Conservation (phyloP, 2,797 vertebrate species). For the Masticophis lateralis region DNA sequence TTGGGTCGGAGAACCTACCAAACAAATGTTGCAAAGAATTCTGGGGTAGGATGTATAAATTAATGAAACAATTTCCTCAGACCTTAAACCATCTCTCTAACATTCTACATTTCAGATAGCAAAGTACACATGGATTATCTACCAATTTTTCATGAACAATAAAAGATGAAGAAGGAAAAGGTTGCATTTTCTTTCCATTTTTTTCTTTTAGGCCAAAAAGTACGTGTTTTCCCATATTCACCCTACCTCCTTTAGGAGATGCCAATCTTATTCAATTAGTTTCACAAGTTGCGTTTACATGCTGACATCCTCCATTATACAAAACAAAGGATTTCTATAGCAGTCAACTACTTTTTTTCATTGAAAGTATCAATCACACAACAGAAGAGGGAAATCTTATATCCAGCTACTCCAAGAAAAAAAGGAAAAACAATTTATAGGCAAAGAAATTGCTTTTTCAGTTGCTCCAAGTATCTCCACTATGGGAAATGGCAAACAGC, state of each 20-base stretch:
- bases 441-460: conserved; percentile 59
- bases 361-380: conserved; percentile 62
- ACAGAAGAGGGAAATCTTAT: conserved; percentile 45
- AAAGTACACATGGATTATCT: conserved; percentile 30
- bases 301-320: conserved; percentile 46
- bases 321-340: conserved; percentile 50
- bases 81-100: conserved; percentile 37
- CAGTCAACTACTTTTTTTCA: conserved; percentile 44
- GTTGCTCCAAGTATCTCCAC: conserved; percentile 40
- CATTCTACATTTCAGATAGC: conserved; percentile 52
- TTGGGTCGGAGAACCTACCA: conserved; percentile 39
- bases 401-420: conserved; percentile 54
- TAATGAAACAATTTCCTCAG: conserved; percentile 45
- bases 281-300: conserved; percentile 52
- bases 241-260: conserved; percentile 50
- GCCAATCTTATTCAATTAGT: conserved; percentile 66
- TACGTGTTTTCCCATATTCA: conserved; percentile 43
- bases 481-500: conserved; percentile 52
- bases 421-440: conserved; percentile 65
- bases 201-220: conserved; percentile 39
- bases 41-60: conserved; percentile 44
- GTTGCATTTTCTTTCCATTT: conserved; percentile 30
- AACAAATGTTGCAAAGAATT: conserved; percentile 43
- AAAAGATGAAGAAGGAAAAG: conserved; percentile 44
- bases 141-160: conserved; percentile 31